Conservation (phyloP, 2,888 invertebrate genomes). For the Philaethria dido region DNA sequence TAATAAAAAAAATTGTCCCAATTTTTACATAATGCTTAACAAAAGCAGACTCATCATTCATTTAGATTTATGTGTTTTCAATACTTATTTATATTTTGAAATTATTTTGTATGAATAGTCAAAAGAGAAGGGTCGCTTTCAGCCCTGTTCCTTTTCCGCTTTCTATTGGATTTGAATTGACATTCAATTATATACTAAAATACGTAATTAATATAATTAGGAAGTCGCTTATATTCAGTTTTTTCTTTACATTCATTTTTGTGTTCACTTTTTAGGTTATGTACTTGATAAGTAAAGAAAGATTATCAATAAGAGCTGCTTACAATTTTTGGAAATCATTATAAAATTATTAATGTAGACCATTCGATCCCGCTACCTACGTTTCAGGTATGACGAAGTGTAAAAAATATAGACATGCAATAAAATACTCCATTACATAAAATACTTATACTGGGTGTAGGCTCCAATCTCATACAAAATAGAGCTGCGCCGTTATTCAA, state of each 20-base stretch:
- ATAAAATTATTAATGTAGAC: no score
- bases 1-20: no score
- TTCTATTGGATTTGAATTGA: constrained; percentile 9
- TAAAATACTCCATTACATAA: no score
- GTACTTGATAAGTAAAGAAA: not conserved
- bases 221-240: not conserved
- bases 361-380: no score
- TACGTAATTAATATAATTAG: constrained; percentile 11
- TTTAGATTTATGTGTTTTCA: constrained; percentile 1
- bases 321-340: not conserved
- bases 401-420: no score
- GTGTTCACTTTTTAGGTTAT: not conserved
- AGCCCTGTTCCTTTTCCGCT: not conserved
- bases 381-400: no score
- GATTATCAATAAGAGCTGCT: not conserved
- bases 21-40: not conserved
- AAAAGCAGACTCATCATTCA: not conserved
- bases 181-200: not conserved
- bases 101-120: not conserved
- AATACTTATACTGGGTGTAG: no score
- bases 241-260: not conserved
- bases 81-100: constrained; percentile 2
- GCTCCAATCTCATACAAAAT: no score
- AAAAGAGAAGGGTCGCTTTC: constrained; percentile 9
- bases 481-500: no score